Conservation (phyloP, 2,797 vertebrate genomes). For the Decapterus maruadsi region DNA sequence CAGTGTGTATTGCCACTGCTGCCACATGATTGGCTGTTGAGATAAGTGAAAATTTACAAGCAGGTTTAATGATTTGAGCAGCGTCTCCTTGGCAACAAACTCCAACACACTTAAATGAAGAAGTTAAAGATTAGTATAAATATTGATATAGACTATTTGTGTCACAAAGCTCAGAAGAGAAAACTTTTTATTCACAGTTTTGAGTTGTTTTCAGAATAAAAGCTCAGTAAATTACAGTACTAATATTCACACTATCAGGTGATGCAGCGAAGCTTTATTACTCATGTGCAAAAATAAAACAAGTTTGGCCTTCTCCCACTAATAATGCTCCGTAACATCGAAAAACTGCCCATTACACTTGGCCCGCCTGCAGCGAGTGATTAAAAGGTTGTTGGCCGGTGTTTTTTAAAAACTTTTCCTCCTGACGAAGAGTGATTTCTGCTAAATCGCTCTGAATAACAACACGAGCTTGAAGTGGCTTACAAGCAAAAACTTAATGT, state of each 20-base stretch:
- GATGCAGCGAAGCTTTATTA: background rate
- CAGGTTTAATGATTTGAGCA: no score
- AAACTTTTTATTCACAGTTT: no score
- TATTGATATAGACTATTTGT: no score
- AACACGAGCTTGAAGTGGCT: background rate
- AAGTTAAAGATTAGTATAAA: no score
- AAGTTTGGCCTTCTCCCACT: background rate
- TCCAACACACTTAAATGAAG: no score
- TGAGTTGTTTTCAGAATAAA: no score
- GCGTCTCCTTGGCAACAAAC: no score
- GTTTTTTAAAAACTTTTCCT: background rate
- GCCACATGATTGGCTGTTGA: no score
- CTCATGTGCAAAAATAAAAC: background rate
- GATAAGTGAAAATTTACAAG: no score
- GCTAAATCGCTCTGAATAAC: slow-evolving; percentile 15
- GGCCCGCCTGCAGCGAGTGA: background rate
- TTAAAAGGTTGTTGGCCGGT: background rate
- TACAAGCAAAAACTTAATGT: slow-evolving; percentile 13
- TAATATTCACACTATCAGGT: background rate
- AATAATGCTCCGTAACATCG: background rate
- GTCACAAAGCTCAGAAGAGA: no score
- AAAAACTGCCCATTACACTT: background rate
- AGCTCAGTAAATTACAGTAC: no score
- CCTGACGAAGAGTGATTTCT: slow-evolving; percentile 17
- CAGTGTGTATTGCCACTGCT: no score